Base-by-base conservation (phyloP, 2,888 invertebrate species). In the Notocelia uddmanniana region DNA sequence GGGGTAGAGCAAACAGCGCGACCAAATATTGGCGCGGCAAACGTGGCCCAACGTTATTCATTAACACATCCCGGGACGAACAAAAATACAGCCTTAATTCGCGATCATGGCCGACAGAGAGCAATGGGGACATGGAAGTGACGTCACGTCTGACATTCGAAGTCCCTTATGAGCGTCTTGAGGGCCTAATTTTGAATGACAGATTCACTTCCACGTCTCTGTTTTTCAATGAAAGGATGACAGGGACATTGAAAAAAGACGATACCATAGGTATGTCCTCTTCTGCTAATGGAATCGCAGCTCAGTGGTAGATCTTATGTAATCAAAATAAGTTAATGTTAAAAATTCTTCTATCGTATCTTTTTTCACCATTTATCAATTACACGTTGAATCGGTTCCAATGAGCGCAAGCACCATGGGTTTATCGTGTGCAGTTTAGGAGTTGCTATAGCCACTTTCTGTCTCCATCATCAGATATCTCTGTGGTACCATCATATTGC, bases 51-150 rank as follows among this genome's bases (percentile, higher is more conserved):
- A 73, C 76, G 80, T 84, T 81, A 81, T 87, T 87, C 86, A 88
- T 87, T 87, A 85, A 85, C 83, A 85, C 81, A 82, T 81, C 79
- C 79, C 78, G 79, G 78, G 52, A 50, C 75, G 74, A 75, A 81
- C 82, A 84, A 84, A 85, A 85, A 84, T 82, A 82, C 76, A 76
- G 76, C 77, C 81, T 82, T 81, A 82, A 83, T 85, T 82, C 80
- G 78, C 77, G 76, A 79, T 79, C 79, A 80, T 75, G 79, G 76
- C 60, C 45, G 62, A 50, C 57, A 63, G 45, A 59, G 70, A 62
- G 62, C 63, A 48, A 10, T 13, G 15, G 34, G 19, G 3, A 45
- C 34, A 71, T 68, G 48, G 74, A 74, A 70, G 64, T 57, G 69
- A 59, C 55, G 50, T 67, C 69, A 62, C 74, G 19, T 45, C 2